Base-by-base conservation (phyloP, 53 echinoderm and acorn worm species). In the Hippasteria phrygiana region DNA sequence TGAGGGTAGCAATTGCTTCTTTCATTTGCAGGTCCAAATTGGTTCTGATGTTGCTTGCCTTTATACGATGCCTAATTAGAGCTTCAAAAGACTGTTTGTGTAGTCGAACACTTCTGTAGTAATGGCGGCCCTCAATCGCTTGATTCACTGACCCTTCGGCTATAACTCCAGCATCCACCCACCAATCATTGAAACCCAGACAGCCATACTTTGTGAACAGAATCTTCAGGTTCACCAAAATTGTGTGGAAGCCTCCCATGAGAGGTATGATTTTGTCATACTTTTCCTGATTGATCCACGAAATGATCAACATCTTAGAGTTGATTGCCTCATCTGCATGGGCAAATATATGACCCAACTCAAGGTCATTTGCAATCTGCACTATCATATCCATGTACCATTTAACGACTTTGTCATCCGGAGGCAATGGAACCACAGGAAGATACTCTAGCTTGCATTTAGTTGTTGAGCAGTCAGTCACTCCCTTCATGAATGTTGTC, bases 261-360 rank as follows among this genome's bases (percentile, higher is more conserved):
- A n/a, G n/a, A n/a, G n/a, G n/a, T n/a, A n/a, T n/a, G n/a, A n/a
- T n/a, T n/a, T n/a, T n/a, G n/a, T n/a, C n/a, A n/a, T n/a, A n/a
- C n/a, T n/a, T n/a, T n/a, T 9, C 64, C 64, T 63, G 64, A 17
- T 63, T 17, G 18, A 63, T 6, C 64, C 64, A 63, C 7, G 64
- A 69, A 69, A 69, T 69, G 29, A 69, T 69, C 70, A 69, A 69
- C 70, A 69, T 69, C 70, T 10, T 69, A 13, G 27, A 26, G 31
- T 69, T 69, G 70, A 69, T 69, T 69, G 31, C 70, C 70, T 69
- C 70, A 38, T 69, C 70, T 69, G 70, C 70, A 69, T 69, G 70
- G 29, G 38, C 70, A 69, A 69, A 69, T 26, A 69, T 69, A 27
- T 69, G 31, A 69, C 35, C 31, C 38, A 69, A 27, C 31, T 69